These are phyloP conservation scores for Heterotis niloticus DNA, from an alignment of 2,113 vertebrate genomes.

Conservation along the genomic window DNA sequence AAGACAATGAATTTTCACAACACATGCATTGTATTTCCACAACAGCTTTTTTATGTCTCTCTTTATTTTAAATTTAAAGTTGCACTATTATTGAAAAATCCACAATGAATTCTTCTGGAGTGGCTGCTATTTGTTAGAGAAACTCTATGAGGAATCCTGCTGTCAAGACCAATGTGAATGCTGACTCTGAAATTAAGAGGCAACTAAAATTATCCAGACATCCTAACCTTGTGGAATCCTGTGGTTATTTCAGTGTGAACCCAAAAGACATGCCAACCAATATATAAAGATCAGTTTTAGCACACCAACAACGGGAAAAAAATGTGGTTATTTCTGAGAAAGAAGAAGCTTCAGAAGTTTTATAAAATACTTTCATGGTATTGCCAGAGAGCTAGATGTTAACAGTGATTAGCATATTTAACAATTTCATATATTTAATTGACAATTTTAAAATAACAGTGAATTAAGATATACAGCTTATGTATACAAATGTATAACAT, in stretches of 20 bases:
- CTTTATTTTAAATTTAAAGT: background rate
- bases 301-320: no score
- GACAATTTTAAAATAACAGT: no score
- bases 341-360: no score
- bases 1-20: slow-evolving; percentile 9
- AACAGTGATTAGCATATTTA: no score
- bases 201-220: background rate
- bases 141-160: background rate
- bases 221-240: background rate
- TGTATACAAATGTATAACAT: no score
- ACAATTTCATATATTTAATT: no score
- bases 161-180: background rate
- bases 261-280: background rate
- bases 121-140: background rate
- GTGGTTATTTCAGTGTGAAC: background rate
- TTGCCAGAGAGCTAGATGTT: no score
- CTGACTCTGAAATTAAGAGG: background rate
- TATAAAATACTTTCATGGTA: no score
- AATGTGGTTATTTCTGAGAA: no score
- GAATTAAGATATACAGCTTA: no score
- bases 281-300: no score
- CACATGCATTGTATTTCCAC: background rate
- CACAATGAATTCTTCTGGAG: background rate
- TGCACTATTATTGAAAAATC: background rate
- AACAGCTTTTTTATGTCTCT: background rate